Base-by-base conservation (phyloP, 2,888 invertebrate genomes). In the Perizoma affinitatum region DNA sequence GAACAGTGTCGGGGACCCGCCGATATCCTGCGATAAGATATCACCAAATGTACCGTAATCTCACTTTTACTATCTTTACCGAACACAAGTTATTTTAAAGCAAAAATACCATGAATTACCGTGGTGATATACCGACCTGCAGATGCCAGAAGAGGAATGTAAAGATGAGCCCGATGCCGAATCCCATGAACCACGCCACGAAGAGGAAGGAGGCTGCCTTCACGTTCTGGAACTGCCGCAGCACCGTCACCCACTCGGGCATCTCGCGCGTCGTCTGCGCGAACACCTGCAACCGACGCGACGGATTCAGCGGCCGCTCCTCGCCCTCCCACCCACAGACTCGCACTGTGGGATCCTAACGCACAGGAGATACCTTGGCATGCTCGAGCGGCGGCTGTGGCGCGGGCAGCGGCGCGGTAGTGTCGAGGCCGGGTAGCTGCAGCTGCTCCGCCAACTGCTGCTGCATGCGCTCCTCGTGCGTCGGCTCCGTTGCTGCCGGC, bases 61-160 rank as follows among this genome's bases (percentile, higher is more conserved):
- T 22, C 22, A 22, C 22, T 22, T 22, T 22, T 22, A 22, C 1
- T 22, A 22, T 3, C 3, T 22, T 22, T 22, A 22, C 22, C 22
- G 22, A 22, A 22, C 22, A 3, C 22, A 22, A 22, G 22, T 22
- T 2, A 22, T 22, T 22, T 22, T 22, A 22, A 22, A n/a, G n/a
- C n/a, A n/a, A n/a, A n/a, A n/a, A n/a, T n/a, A n/a, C n/a, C n/a
- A n/a, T n/a, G n/a, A n/a, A n/a, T n/a, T n/a, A n/a, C n/a, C n/a
- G n/a, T n/a, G n/a, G 38, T 11, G 36, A n/a, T 6, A 9, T 38
- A 38, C 54, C 4, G 6, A 98, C 98, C 93, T 98, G 96, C 50
- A 99, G 94, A 89, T 99, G 99, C 99, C 99, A 99, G 93, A 99
- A 99, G 59, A 99, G 95, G 90, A 99, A 99, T 4, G 99, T 98